phyloP scores from a whole-genome alignment of 2,113 vertebrate genomes.

The Ellobius talpinus region DNA sequence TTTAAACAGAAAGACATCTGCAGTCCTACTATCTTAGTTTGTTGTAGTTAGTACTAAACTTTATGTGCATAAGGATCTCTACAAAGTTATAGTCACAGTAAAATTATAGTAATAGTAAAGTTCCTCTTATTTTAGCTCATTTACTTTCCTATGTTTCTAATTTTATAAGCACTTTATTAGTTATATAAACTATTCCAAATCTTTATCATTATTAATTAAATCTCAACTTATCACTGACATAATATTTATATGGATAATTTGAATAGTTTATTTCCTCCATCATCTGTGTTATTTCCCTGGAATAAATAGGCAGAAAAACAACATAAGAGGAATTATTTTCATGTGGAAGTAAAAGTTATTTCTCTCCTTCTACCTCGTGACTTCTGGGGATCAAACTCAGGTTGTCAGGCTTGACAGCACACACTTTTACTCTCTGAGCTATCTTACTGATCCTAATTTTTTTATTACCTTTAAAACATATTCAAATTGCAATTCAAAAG shows the following conservation, averaged over 20 bases:
- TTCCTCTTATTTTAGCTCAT: not conserved
- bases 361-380: not conserved
- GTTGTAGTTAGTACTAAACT: conserved; percentile 10
- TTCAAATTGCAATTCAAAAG: not conserved
- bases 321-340: not conserved
- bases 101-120: conserved; percentile 12
- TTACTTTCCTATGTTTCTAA: not conserved
- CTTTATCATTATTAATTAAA: conserved; percentile 33
- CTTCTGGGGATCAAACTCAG: not conserved
- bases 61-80: not conserved
- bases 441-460: not conserved
- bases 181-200: conserved; percentile 1
- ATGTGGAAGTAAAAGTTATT: not conserved
- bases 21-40: not conserved
- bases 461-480: conserved; percentile 22
- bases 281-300: conserved; percentile 30
- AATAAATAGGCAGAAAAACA: not conserved
- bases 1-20: not conserved
- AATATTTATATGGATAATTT: not conserved
- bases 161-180: conserved; percentile 36
- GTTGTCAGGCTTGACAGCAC: not conserved
- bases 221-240: not conserved
- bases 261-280: not conserved
- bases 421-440: not conserved
- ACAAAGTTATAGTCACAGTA: not conserved